Evolutionary conservation across 2,797 vertebrate genomes (phyloP).

Genomic region (Leucoraja ocellata): DNA sequence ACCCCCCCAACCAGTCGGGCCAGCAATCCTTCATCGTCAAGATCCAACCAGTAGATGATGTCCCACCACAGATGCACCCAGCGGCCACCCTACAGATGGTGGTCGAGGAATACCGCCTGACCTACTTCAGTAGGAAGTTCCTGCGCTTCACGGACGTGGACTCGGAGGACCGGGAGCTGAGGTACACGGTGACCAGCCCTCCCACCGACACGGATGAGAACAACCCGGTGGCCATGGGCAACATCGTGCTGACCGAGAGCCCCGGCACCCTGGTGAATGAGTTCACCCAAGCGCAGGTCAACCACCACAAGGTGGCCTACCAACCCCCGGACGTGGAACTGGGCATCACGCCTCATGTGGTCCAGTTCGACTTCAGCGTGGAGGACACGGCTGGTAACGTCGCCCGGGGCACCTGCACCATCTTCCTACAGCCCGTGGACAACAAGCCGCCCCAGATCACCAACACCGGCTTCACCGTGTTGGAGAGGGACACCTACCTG

Average conservation of each 20-base stretch:
- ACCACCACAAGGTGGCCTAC: conserved; percentile 90
- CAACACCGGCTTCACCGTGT: conserved; percentile 80
- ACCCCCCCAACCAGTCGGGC: conserved; percentile 82
- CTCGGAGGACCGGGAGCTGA: conserved; percentile 84
- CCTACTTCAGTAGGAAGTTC: conserved; percentile 75
- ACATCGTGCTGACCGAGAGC: conserved; percentile 78
- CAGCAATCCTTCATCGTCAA: conserved; percentile 74
- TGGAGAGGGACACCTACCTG: conserved; percentile 69
- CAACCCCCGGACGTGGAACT: conserved; percentile 82
- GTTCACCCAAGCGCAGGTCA: conserved; percentile 93
- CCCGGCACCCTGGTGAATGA: conserved; percentile 68
- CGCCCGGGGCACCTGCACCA: conserved; percentile 69
- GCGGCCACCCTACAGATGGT: conserved; percentile 78
- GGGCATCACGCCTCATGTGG: conserved; percentile 79
- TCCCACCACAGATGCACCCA: conserved; percentile 74
- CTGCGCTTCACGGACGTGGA: conserved; percentile 86
- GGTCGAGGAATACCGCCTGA: conserved; percentile 86
- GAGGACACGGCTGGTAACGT: conserved; percentile 77
- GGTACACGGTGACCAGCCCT: conserved; percentile 72
- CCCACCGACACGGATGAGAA: conserved; percentile 84
- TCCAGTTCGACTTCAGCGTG: conserved; percentile 81
- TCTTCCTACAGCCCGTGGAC: conserved; percentile 84
- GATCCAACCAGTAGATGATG: conserved; percentile 77
- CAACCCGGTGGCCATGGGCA: conserved; percentile 65
- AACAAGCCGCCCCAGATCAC: conserved; percentile 88